Evolutionary conservation across 2,797 vertebrate genomes (phyloP), one percentile per base, ranked within the genome.

Genomic region (Urosaurus nigricauda): DNA sequence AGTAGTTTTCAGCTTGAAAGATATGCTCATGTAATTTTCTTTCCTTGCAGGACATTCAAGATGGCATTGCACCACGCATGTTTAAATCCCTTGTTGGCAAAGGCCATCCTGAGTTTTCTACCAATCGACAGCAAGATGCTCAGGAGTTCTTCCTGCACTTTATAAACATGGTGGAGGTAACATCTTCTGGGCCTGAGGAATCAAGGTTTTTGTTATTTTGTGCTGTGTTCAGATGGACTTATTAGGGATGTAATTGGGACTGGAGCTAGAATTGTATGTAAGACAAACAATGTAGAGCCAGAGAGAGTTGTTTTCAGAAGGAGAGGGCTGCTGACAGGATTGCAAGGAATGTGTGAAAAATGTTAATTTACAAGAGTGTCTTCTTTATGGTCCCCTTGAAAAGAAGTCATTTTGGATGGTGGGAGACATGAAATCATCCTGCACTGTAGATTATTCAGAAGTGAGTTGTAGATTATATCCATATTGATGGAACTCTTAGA

Each of bases 81-180:
- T 99, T 99, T 93, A 99, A 99, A 97, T 97, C 98, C 79, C 98
- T 99, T 88, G 97, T 99, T 17, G 99, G 99, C 74, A 98, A 98
- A 91, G 99, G 99, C 58, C 99, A 99, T 92, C 98, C 98, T 0
- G 99, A 99, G 92, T 99, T 99, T 95, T 99, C 99, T 92, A 99
- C 99, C 89, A 99, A 99, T 96, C 97, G 99, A 84, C 99, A 99
- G 91, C 99, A 99, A 95, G 99, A 99, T 37, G 99, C 99, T 88
- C 99, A 99, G 95, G 99, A 99, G 95, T 99, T 99, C 97, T 98
- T 99, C 96, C 97, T 99, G 96, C 98, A 99, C 96, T 99, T 99
- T 94, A 98, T 99, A 95, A 99, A 99, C 96, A 99, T 99, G 99
- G 98, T 99, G 92, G 99, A 99, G 98, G 99, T 99, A 97, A 97